Evolutionary conservation across 2,113 vertebrate genomes (phyloP).

Genomic region (Verasper variegatus): DNA sequence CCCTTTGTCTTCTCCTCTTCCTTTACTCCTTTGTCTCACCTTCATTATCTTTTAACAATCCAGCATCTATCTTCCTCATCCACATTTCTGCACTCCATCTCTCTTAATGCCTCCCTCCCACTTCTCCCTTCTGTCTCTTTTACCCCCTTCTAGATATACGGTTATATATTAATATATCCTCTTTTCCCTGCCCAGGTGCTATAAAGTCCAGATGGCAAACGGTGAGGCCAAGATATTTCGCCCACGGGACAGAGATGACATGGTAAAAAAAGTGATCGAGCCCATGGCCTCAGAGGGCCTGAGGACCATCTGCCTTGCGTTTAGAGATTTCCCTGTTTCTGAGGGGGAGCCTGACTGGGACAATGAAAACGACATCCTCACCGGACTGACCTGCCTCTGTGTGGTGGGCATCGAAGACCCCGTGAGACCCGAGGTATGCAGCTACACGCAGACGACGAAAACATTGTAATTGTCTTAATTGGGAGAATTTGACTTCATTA

Average conservation of each 20-base stretch:
- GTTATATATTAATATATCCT: not conserved
- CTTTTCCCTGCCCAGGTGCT: slow-evolving; percentile 85
- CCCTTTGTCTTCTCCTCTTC: slow-evolving; percentile 26
- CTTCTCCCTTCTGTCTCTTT: not conserved
- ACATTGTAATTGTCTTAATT: too few species aligned
- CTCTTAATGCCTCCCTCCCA: not conserved
- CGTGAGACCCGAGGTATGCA: slow-evolving; percentile 92
- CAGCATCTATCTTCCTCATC: not conserved
- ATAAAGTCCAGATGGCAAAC: slow-evolving; percentile 91
- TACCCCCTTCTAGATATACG: not conserved
- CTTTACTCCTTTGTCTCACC: slow-evolving; percentile 9
- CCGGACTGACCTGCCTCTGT: slow-evolving; percentile 92
- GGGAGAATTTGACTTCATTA: too few species aligned
- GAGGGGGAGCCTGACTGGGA: slow-evolving; percentile 98
- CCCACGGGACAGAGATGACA: slow-evolving; percentile 94
- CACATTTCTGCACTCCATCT: not conserved
- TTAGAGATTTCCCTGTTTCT: slow-evolving; percentile 92
- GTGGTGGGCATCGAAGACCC: slow-evolving; percentile 99
- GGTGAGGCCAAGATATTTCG: slow-evolving; percentile 94
- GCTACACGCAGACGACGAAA: not conserved
- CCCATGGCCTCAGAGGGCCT: slow-evolving; percentile 99
- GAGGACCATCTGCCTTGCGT: slow-evolving; percentile 96
- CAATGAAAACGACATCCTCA: slow-evolving; percentile 94
- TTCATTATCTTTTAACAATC: not conserved
- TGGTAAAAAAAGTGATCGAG: slow-evolving; percentile 96